Evolutionary conservation across 2,888 invertebrate genomes (phyloP), one percentile per base, ranked within the genome.

Genomic region (Stramonita haemastoma): DNA sequence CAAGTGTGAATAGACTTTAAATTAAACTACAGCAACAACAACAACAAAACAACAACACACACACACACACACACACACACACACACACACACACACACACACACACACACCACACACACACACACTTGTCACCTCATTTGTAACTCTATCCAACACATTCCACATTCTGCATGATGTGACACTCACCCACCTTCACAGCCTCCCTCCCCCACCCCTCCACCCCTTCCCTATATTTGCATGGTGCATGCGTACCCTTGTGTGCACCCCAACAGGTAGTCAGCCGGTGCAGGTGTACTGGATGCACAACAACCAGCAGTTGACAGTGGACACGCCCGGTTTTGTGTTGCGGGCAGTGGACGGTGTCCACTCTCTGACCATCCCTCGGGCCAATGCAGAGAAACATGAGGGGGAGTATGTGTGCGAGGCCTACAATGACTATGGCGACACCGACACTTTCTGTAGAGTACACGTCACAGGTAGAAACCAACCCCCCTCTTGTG

Each of bases 201-300:
- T 6, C 13, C 26, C n/a, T n/a, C 36, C 17, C 83, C 83, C 13
- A 19, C 46, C 8, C 4, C 17, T 13, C 11, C 60, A 17, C 29
- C 60, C 26, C 32, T 15, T 29, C 29, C 86, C 70, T 34, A 22
- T 13, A 6, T 26, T 32, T 73, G 46, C 34, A 29, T 77, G 73
- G 77, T 73, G 87, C 87, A 87, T 73, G 87, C 29, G 46, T 83
- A 83, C 81, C 81, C 81, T 83, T 83, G 46, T 46, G 36, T 83
- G 81, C 26, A 8, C 79, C 36, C 70, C 22, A 92, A 2, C 92
- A 96, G 97, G 97, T 86, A 96, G 96, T 79, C 95, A 96, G 89
- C 97, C 97, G 5, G 97, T 97, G 92, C 97, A 97, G 90, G 97
- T 97, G 84, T 96, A 97, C 29, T 98, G 97, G 98, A 96, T 97